Conservation (phyloP, 2,113 vertebrate species). For the Podiceps cristatus region DNA sequence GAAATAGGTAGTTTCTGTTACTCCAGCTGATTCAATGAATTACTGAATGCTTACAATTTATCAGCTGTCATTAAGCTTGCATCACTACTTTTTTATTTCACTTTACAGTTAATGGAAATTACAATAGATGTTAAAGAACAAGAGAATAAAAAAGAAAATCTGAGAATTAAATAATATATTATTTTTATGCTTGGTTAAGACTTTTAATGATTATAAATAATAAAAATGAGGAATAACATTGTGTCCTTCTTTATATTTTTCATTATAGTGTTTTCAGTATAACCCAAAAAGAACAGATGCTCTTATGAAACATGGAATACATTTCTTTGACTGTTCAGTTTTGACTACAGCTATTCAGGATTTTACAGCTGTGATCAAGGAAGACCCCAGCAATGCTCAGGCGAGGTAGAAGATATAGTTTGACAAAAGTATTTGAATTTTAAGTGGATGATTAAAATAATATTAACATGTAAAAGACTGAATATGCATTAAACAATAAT, state of each 20-base stretch:
- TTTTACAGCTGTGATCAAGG: constrained; percentile 76
- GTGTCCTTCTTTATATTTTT: background rate
- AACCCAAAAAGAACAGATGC: constrained; percentile 77
- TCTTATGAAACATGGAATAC: constrained; percentile 73
- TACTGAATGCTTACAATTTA: background rate
- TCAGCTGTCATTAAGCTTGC: background rate
- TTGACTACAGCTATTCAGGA: constrained; percentile 74
- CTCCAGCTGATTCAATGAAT: background rate
- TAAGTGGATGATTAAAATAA: background rate
- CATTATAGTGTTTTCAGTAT: constrained; percentile 63
- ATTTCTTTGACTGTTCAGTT: constrained; percentile 66
- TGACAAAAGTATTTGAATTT: background rate
- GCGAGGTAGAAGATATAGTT: constrained; percentile 73
- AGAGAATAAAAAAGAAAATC: background rate
- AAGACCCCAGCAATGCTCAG: constrained; percentile 61
- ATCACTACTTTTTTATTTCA: background rate
- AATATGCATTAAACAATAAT: background rate
- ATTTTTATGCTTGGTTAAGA: background rate
- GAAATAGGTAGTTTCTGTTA: background rate
- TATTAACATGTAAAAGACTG: background rate
- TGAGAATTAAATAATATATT: background rate
- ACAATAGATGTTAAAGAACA: background rate
- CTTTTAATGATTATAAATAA: background rate
- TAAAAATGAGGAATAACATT: background rate
- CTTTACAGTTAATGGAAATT: background rate